These are phyloP conservation scores for Drosophila pandora DNA, from an alignment of 1,140 invertebrate species.

Conservation along the genomic window DNA sequence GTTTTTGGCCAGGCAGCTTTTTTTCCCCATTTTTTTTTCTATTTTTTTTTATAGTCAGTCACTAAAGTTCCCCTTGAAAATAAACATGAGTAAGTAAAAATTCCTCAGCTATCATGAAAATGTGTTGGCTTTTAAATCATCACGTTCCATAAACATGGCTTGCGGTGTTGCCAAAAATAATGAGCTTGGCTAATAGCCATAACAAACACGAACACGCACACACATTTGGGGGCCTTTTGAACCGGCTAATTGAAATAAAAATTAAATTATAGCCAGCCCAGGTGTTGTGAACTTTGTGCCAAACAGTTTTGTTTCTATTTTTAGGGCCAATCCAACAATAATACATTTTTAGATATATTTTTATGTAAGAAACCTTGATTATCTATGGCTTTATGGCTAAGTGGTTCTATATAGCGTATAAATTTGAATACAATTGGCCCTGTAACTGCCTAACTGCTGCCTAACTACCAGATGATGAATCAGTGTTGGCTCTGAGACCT, in stretches of 20 bases:
- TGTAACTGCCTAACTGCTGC: background rate
- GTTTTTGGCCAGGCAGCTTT: slow-evolving; percentile 28
- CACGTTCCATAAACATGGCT: slow-evolving; percentile 74
- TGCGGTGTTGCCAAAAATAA: slow-evolving; percentile 48
- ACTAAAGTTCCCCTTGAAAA: slow-evolving; percentile 73
- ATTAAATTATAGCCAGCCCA: slow-evolving; percentile 26
- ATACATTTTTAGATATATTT: too few species aligned
- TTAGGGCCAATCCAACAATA: background rate
- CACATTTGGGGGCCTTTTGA: slow-evolving; percentile 31
- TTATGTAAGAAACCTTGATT: background rate
- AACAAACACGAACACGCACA: background rate
- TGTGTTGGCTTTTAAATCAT: slow-evolving; percentile 59
- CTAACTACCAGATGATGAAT: slow-evolving; percentile 8
- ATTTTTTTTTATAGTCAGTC: slow-evolving; percentile 50
- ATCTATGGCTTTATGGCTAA: background rate
- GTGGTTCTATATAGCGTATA: slow-evolving; percentile 1
- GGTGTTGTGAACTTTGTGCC: slow-evolving; percentile 29
- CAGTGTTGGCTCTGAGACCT: slow-evolving; percentile 4
- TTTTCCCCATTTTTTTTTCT: too few species aligned
- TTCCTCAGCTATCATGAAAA: slow-evolving; percentile 66
- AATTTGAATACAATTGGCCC: slow-evolving; percentile 3
- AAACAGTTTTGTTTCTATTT: background rate
- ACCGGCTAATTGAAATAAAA: slow-evolving; percentile 52
- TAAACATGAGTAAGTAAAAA: slow-evolving; percentile 76
- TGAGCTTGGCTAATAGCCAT: slow-evolving; percentile 45